phyloP scores from a whole-genome alignment of 2,888 invertebrate genomes.

The Nomada hirtipes region DNA sequence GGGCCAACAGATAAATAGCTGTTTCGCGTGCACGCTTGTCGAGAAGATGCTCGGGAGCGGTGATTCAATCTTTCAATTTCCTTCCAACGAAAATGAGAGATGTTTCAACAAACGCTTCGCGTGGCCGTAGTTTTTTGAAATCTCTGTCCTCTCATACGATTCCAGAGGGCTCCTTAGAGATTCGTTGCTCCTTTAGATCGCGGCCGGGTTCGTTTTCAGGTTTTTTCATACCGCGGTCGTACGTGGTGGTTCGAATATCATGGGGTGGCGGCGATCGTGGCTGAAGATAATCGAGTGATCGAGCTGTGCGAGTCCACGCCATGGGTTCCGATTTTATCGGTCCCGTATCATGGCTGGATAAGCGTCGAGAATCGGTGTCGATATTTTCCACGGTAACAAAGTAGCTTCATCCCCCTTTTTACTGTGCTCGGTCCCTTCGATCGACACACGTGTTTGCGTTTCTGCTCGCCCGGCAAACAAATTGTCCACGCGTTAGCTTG shows the following conservation, averaged over 20 bases:
- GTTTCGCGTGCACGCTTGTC: background rate
- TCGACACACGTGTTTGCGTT: background rate
- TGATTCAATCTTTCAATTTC: background rate
- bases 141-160: background rate
- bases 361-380: slow-evolving; percentile 54
- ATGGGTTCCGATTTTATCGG: slow-evolving; percentile 69
- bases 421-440: background rate
- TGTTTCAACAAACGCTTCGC: background rate
- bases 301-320: slow-evolving; percentile 37
- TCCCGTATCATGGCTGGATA: slow-evolving; percentile 61
- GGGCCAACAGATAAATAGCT: background rate
- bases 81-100: background rate
- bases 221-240: slow-evolving; percentile 27
- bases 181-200: background rate
- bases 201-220: background rate
- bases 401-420: slow-evolving; percentile 28
- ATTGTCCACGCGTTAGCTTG: slow-evolving; percentile 3
- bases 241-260: background rate
- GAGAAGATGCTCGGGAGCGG: background rate
- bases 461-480: slow-evolving; percentile 13
- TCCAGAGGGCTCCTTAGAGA: background rate
- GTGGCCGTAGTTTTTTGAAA: background rate
- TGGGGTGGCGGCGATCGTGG: slow-evolving; percentile 54
- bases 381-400: slow-evolving; percentile 48
- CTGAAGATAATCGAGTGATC: slow-evolving; percentile 66